Base-by-base conservation (phyloP, 2,113 vertebrate genomes). In the Labeo rohita region DNA sequence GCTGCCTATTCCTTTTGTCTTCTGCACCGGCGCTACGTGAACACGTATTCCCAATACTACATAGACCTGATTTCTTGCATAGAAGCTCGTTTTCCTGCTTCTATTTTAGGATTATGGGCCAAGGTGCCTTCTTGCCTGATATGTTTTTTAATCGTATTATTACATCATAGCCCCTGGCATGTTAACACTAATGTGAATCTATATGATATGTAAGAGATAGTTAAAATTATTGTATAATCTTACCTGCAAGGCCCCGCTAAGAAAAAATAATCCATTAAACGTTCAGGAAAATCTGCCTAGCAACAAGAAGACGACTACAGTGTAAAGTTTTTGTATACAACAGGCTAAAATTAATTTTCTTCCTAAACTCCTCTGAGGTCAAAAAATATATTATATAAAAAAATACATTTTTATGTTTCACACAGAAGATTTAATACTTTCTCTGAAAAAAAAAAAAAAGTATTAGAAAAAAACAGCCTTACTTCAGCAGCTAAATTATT, bases 401-500 rank as follows among this genome's bases (percentile, higher is more conserved):
- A n/a, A 61, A 50, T 16, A 23, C 34, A 66, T 73, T 81, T 88
- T 68, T 59, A 45, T 82, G 82, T 76, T 82, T 88, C 34, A 85
- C 2, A 59, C 1, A 56, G 5, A 56, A 59, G 28, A 21, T 78
- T 18, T 39, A 39, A 39, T 39, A 59, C 52, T 13, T 79, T 80
- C 43, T 49, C 59, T 45, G 15, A 21, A 18, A 39, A 50, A 23
- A 28, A 23, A 28, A 28, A 28, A 28, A 28, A 65, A 65, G 63
- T 47, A 47, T 6, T n/a, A 15, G 0, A 34, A 77, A 52, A 85
- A 84, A 80, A 43, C 68, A 88, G 84, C 88, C 87, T 80, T 91
- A 89, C 87, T 92, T 88, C 87, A 61, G 84, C 87, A 93, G 45
- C 50, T 94, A 86, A 92, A 93, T 94, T 90, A 94, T 95, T 93